Base-by-base conservation (phyloP, 2,888 invertebrate species). In the Keiferia lycopersicella region DNA sequence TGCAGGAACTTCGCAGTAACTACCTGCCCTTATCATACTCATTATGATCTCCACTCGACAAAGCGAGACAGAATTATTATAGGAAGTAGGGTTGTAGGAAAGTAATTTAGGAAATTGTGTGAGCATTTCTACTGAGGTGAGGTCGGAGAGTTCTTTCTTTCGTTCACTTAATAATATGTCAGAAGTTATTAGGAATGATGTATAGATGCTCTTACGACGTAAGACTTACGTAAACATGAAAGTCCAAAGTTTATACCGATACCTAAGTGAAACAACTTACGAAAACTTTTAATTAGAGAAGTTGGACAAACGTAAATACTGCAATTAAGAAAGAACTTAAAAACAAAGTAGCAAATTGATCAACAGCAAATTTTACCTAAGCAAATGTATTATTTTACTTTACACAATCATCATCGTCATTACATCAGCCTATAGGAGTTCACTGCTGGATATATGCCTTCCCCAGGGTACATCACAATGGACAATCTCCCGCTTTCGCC, bases 81-180 rank as follows among this genome's bases (percentile, higher is more conserved):
- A 14, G 12, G 12, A 34, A n/a, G 26, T 38, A 61, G 18, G 26
- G 45, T 61, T 57, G 26, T 45, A 12, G 18, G 12, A 50, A 26
- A 50, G 51, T 84, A 83, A 81, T 81, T 34, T 77, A 61, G 73
- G 72, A 78, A 81, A 84, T 82, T 85, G 83, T 84, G 81, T 61
- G 50, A 65, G 64, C 59, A 51, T 50, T 60, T 57, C 63, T 53
- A 62, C 68, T 63, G 67, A 79, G 77, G 77, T 76, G 74, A 70
- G 70, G 67, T 53, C 61, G 64, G 66, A 68, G 65, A 50, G 61
- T 50, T 50, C 16, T 34, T 61, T 38, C 51, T 14, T 22, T 12
- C 51, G 51, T 53, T 50, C 51, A 61, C 38, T 51, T 61, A 61
- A 61, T 61, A 51, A 61, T 61, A 51, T 34, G 61, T 56, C 62